These are phyloP conservation scores for Ginglymostoma cirratum DNA, from an alignment of 2,113 vertebrate species.

Conservation along the genomic window DNA sequence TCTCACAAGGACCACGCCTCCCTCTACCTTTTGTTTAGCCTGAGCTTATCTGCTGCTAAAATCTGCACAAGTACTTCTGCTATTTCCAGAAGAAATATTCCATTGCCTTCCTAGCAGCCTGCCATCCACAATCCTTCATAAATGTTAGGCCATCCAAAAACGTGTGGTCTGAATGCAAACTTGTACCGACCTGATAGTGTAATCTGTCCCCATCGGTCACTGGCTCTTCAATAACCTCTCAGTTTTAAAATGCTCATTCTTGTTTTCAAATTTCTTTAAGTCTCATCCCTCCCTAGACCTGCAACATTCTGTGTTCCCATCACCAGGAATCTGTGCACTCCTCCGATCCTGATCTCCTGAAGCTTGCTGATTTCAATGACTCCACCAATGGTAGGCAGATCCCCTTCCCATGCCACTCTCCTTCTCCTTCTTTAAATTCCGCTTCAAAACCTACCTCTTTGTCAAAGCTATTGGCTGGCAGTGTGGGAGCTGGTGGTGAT, in stretches of 20 bases:
- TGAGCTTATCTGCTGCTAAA: not conserved
- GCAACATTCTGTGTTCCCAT: not conserved
- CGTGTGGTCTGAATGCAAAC: not conserved
- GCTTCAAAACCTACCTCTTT: not conserved
- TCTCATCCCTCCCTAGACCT: not conserved
- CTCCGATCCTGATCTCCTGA: not conserved
- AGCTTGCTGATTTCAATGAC: not conserved
- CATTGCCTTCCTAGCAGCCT: not conserved
- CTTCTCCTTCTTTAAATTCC: not conserved
- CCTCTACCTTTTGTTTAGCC: not conserved
- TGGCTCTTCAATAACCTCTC: not conserved
- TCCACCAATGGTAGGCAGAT: not conserved
- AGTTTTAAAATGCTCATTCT: not conserved
- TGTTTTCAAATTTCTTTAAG: not conserved
- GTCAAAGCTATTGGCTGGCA: not conserved
- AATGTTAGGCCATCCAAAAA: not conserved
- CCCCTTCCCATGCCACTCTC: not conserved
- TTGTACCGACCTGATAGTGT: not conserved
- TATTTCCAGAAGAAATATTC: not conserved
- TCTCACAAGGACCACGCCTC: not conserved
- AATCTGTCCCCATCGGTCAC: not conserved
- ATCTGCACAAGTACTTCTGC: not conserved
- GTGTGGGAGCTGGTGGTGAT: too few relatives aligned
- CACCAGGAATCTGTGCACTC: not conserved
- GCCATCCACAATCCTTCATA: not conserved